A percentile compares a stretch with the other conserved stretches of the same genome.
phyloP scores from a whole-genome alignment of 2,113 vertebrate species.

The Capreolus pygargus region DNA sequence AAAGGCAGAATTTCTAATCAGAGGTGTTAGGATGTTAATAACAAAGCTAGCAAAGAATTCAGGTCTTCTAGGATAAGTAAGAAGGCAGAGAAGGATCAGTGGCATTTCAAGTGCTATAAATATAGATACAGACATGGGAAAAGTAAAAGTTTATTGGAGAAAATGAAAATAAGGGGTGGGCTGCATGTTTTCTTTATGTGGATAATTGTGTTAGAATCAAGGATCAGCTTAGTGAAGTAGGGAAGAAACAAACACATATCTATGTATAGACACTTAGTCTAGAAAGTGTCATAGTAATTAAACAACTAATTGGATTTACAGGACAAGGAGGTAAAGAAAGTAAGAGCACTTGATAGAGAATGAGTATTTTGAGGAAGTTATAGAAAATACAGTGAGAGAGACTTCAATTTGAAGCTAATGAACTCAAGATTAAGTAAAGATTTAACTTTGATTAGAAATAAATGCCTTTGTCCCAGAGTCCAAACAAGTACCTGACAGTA shows the following conservation, averaged over 20 bases:
- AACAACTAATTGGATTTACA: not conserved
- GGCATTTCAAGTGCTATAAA: not conserved
- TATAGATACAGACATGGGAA: not conserved
- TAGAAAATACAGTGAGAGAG: not conserved
- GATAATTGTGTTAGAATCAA: not conserved
- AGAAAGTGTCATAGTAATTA: not conserved
- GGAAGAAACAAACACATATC: not conserved
- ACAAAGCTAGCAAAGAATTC: not conserved
- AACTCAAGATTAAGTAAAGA: not conserved
- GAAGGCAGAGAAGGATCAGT: not conserved
- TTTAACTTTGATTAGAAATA: not conserved
- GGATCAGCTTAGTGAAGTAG: not conserved
- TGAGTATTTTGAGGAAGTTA: not conserved
- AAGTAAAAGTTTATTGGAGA: not conserved
- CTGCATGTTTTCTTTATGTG: not conserved
- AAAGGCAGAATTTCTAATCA: not conserved
- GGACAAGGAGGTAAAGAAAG: not conserved
- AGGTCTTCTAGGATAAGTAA: not conserved
- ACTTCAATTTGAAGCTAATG: not conserved
- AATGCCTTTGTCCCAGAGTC: not conserved
- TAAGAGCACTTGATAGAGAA: not conserved
- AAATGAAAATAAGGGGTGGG: not conserved
- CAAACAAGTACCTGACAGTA: not conserved
- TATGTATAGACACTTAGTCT: not conserved
- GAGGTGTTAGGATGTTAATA: not conserved